Conservation (phyloP, 1,140 invertebrate species). For the Xylocopa sonorina region DNA sequence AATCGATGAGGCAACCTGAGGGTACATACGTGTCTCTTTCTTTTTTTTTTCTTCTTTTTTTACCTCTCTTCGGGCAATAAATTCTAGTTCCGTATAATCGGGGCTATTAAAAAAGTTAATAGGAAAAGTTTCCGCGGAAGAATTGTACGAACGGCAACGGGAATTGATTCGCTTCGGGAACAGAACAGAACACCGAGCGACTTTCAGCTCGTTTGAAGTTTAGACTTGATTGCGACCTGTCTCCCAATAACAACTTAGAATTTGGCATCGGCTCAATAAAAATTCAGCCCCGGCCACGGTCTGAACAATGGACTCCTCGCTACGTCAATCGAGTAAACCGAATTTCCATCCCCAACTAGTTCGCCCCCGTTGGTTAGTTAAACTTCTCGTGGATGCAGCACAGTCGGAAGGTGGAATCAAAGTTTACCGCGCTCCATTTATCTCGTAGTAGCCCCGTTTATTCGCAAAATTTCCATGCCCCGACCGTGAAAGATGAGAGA, state of each 20-base stretch:
- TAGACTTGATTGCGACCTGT: conserved; percentile 46
- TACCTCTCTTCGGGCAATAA: conserved; percentile 10
- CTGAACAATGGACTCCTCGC: conserved; percentile 30
- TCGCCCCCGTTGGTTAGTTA: conserved; percentile 10
- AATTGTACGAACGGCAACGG: conserved; percentile 3
- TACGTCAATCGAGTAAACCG: conserved; percentile 24
- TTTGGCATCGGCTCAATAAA: conserved; percentile 49
- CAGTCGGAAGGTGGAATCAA: background rate
- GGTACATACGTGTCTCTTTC: background rate
- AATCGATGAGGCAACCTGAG: conserved; percentile 28
- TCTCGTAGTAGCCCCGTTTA: background rate
- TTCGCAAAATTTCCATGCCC: background rate
- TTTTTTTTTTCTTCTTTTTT: too few species aligned
- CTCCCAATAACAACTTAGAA: conserved; percentile 47
- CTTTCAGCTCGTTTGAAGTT: conserved; percentile 46
- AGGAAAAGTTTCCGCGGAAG: conserved; percentile 48
- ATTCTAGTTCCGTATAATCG: conserved; percentile 34
- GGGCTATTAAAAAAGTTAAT: conserved; percentile 48
- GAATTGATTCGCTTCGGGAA: conserved; percentile 46
- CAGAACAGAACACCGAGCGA: conserved; percentile 20
- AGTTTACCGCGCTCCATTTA: conserved; percentile 21
- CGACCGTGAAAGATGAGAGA: conserved; percentile 14
- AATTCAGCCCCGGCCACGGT: conserved; percentile 13
- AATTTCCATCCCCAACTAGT: conserved; percentile 32
- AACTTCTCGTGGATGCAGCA: background rate